These are phyloP conservation scores for Bombus impatiens DNA, from an alignment of 1,140 invertebrate genomes.

Conservation along the genomic window DNA sequence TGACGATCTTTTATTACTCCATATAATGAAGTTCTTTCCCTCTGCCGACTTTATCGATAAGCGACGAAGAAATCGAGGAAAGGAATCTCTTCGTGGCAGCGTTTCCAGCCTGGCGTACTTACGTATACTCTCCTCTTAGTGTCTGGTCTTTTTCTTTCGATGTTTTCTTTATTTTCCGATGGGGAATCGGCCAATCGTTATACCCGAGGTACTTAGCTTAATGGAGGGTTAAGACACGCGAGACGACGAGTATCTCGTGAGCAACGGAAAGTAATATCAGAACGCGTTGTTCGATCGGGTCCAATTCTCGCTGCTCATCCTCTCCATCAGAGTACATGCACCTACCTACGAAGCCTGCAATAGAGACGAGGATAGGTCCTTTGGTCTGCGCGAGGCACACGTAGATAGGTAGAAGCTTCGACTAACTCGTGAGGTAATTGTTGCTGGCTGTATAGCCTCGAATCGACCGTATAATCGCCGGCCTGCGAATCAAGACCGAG, in stretches of 20 bases:
- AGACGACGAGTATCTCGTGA: background rate
- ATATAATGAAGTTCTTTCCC: background rate
- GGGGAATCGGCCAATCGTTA: constrained; percentile 46
- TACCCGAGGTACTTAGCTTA: constrained; percentile 53
- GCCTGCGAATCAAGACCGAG: constrained; percentile 59
- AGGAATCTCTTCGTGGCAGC: background rate
- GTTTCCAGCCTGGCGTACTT: background rate
- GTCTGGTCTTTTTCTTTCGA: background rate
- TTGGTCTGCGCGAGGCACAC: background rate
- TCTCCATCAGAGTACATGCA: background rate
- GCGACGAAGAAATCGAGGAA: constrained; percentile 17
- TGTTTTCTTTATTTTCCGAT: constrained; percentile 21
- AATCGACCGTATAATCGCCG: constrained; percentile 64
- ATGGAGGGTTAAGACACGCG: constrained; percentile 63
- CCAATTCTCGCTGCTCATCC: constrained; percentile 11
- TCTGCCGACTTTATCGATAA: constrained; percentile 14
- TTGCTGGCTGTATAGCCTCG: constrained; percentile 49
- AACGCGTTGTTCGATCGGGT: constrained; percentile 39
- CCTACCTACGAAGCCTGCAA: background rate
- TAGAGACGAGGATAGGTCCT: background rate
- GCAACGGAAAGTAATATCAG: constrained; percentile 57
- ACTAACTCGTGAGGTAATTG: constrained; percentile 54
- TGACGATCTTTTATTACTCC: constrained; percentile 29
- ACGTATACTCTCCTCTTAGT: background rate
- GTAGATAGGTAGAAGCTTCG: constrained; percentile 4